Base-by-base conservation (phyloP, 2,113 vertebrate species). In the Lagopus leucura region DNA sequence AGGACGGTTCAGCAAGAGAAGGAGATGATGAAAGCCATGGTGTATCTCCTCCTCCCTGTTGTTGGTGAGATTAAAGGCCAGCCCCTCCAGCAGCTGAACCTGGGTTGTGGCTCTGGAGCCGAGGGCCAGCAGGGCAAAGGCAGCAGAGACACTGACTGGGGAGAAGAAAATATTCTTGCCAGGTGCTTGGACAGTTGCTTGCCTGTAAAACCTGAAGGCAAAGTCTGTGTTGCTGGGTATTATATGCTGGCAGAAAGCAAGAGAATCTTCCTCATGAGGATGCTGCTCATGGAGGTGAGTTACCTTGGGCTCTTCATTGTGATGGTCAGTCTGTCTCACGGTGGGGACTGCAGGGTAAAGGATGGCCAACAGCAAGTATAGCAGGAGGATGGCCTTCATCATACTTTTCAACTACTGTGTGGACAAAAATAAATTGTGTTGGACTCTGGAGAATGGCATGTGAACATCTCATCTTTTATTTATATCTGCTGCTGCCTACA, bases 141-240 rank as follows among this genome's bases (percentile, higher is more conserved):
- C 97, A 13, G 96, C 89, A 63, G 98, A 95, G 65, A 99, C 93
- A 70, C 98, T 98, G 83, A 98, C 70, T 0, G 98, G 98, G 0
- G 98, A 99, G 90, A 97, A 99, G 96, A 98, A 98, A 92, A 98
- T 64, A 67, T 99, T 99, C 61, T 96, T 96, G 0, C 19, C 3
- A 4, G 21, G 14, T 12, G 83, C 57, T 14, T 95, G 92, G 8
- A 85, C 47, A 1, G 50, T 93, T 73, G 98, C 96, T 48, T 94
- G 94, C 91, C 96, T 98, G 95, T 99, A 99, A 63, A 99, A 94
- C 19, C 28, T 88, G 70, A 98, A 96, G 50, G 97, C 98, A 30
- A 99, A 99, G 21, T 97, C 95, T 36, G 97, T 97, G 8, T 98
- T 98, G 50, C 93, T 95, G 34, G 91, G 14, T 1, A 96, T 69